Evolutionary conservation across 1,140 invertebrate species (phyloP).

Genomic region (Lepidurus apus): DNA sequence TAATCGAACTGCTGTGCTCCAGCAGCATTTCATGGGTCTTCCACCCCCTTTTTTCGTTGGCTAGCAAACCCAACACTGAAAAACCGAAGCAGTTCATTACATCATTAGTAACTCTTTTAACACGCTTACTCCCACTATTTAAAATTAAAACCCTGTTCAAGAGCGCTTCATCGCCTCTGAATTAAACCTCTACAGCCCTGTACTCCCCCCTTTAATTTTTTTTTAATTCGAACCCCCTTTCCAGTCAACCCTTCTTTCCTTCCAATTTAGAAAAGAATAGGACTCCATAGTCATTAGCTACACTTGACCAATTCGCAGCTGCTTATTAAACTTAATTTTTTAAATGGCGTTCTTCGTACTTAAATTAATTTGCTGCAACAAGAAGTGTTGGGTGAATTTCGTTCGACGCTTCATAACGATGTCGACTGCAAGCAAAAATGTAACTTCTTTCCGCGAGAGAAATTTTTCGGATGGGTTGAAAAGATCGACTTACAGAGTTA

Average conservation of each 20-base stretch:
- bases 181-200: not conserved
- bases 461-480: not conserved
- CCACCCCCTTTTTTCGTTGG: not conserved
- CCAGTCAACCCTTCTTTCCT: not conserved
- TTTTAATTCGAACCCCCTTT: not conserved
- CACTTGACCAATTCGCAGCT: not conserved
- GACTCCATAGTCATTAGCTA: not conserved
- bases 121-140: slow-evolving; percentile 21
- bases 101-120: slow-evolving; percentile 20
- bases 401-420: too few species aligned
- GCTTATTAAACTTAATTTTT: not conserved
- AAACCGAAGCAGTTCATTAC: slow-evolving; percentile 8
- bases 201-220: not conserved
- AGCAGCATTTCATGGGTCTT: not conserved
- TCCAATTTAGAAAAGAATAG: not conserved
- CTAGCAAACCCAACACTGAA: not conserved
- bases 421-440: too few species aligned
- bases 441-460: not conserved
- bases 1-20: not conserved
- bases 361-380: not conserved
- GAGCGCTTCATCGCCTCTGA: not conserved
- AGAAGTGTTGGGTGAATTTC: not conserved
- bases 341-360: not conserved
- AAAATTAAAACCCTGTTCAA: not conserved
- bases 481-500: not conserved